Evolutionary conservation across 2,888 invertebrate species (phyloP).

Genomic region (Sphecodes monilicornis): DNA sequence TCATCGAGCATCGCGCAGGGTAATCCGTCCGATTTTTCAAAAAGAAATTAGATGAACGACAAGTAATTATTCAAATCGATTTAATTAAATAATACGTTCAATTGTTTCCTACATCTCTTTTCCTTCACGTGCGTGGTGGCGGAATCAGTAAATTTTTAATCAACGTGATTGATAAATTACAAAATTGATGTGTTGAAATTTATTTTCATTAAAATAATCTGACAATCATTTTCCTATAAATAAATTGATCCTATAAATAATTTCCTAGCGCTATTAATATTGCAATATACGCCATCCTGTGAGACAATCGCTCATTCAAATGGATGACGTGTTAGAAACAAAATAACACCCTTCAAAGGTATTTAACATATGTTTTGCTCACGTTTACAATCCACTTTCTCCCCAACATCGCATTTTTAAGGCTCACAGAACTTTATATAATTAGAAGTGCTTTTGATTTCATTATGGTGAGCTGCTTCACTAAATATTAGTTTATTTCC

Average conservation of each 20-base stretch:
- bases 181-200: slow-evolving; percentile 46
- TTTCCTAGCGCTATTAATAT: slow-evolving; percentile 74
- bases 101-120: background rate
- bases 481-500: slow-evolving; percentile 38
- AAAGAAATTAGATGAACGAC: slow-evolving; percentile 35
- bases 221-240: slow-evolving; percentile 70
- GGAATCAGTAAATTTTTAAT: slow-evolving; percentile 23
- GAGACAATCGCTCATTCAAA: slow-evolving; percentile 41
- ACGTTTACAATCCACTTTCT: slow-evolving; percentile 51
- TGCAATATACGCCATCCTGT: slow-evolving; percentile 67
- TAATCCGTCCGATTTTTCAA: slow-evolving; percentile 58
- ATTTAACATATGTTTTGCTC: slow-evolving; percentile 59
- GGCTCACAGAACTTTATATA: slow-evolving; percentile 59
- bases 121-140: slow-evolving; percentile 5
- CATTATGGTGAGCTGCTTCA: slow-evolving; percentile 50
- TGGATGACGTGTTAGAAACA: slow-evolving; percentile 60
- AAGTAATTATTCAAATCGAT: slow-evolving; percentile 29
- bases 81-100: slow-evolving; percentile 40
- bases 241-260: slow-evolving; percentile 72
- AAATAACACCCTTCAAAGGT: slow-evolving; percentile 60
- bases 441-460: slow-evolving; percentile 69
- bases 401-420: slow-evolving; percentile 47
- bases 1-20: slow-evolving; percentile 61
- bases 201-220: slow-evolving; percentile 44
- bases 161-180: slow-evolving; percentile 42